phyloP scores from a whole-genome alignment of 2,113 vertebrate genomes.

The Pelodiscus sinensis region DNA sequence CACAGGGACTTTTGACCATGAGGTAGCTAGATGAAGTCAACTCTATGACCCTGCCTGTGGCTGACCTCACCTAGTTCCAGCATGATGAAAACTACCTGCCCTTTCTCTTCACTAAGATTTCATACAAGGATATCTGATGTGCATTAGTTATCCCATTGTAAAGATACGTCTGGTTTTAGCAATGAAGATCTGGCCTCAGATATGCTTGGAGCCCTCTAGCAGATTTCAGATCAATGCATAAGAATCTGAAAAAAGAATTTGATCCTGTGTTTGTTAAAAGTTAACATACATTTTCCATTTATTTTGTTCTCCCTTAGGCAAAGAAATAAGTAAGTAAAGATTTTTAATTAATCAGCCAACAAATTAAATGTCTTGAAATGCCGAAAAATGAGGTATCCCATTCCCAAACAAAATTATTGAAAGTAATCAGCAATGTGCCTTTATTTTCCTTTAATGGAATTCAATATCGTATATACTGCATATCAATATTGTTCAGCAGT shows the following conservation, averaged over 20 bases:
- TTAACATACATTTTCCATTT: not conserved
- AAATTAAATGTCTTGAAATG: not conserved
- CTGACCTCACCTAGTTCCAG: not conserved
- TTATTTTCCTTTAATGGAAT: slow-evolving; percentile 9
- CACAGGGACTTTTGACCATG: not conserved
- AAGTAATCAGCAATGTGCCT: not conserved
- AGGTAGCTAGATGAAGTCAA: not conserved
- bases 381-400: not conserved
- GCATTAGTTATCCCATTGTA: not conserved
- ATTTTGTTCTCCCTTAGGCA: not conserved
- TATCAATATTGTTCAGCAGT: not conserved
- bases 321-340: not conserved
- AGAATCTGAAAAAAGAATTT: not conserved
- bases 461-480: not conserved
- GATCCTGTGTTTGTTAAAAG: not conserved
- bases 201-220: not conserved
- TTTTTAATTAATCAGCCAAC: not conserved
- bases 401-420: not conserved
- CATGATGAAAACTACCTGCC: not conserved
- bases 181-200: not conserved
- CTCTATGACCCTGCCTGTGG: not conserved
- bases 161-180: not conserved
- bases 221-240: not conserved
- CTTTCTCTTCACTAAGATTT: not conserved
- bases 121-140: not conserved